Percentiles rank a stretch among this genome's conserved stretches.
Conservation (phyloP, 2,797 vertebrate species). For the Enteromius unitaeniatus region DNA sequence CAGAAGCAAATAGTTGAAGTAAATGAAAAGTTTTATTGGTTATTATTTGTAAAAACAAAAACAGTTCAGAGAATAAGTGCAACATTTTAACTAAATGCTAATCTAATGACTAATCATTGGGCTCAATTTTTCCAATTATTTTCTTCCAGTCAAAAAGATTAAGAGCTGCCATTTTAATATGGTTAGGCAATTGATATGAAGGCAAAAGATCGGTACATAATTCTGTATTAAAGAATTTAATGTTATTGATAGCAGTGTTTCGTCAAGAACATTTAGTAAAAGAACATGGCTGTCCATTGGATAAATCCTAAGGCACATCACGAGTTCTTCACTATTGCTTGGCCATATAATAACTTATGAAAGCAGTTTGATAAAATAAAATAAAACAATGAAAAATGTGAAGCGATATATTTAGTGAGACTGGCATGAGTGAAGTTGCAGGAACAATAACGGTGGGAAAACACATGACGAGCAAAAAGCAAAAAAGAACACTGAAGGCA, state of each 20-base stretch:
- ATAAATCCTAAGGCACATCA: slow-evolving; percentile 28
- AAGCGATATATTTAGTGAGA: background rate
- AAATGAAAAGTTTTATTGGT: background rate
- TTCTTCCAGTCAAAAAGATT: background rate
- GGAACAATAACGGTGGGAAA: background rate
- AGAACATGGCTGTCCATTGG: background rate
- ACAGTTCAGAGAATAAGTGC: background rate
- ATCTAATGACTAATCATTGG: background rate
- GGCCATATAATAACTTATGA: background rate
- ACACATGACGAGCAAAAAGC: background rate
- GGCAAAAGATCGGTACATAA: background rate
- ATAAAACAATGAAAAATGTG: background rate
- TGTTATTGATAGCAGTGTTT: background rate
- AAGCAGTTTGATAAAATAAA: background rate
- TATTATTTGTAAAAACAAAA: background rate
- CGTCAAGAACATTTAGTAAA: background rate
- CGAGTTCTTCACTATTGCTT: slow-evolving; percentile 9
- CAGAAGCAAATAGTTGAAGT: background rate
- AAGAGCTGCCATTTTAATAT: background rate
- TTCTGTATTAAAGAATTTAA: background rate
- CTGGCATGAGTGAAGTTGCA: background rate
- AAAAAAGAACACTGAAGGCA: background rate
- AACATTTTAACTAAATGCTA: background rate
- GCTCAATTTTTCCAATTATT: background rate
- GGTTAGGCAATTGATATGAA: background rate